Conservation (phyloP, 1,140 invertebrate genomes). For the Microplitis demolitor region DNA sequence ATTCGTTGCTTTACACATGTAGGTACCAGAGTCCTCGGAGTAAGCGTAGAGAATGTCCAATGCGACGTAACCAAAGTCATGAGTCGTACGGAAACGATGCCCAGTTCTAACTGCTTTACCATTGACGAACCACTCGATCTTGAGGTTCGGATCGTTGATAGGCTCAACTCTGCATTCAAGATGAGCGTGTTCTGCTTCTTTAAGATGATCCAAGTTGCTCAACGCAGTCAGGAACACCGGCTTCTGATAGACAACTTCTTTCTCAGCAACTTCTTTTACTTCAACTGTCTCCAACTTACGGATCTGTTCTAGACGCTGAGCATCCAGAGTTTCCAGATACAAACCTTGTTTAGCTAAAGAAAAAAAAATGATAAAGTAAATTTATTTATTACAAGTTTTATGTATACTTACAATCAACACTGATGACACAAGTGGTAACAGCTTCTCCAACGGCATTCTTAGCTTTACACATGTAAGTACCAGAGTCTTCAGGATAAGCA, state of each 20-base stretch:
- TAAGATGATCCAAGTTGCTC: slow-evolving; percentile 81
- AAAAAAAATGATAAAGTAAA: slow-evolving; percentile 32
- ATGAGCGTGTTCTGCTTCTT: slow-evolving; percentile 91
- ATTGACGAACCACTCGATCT: slow-evolving; percentile 85
- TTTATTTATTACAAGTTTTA: slow-evolving; percentile 14
- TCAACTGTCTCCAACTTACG: slow-evolving; percentile 84
- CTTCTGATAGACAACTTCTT: slow-evolving; percentile 78
- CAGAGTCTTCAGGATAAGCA: slow-evolving; percentile 92
- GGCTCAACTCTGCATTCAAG: slow-evolving; percentile 95
- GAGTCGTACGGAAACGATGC: slow-evolving; percentile 88
- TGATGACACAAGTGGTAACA: slow-evolving; percentile 85
- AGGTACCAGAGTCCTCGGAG: slow-evolving; percentile 92
- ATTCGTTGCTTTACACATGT: slow-evolving; percentile 94
- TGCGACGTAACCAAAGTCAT: slow-evolving; percentile 95
- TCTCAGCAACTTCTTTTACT: slow-evolving; percentile 74
- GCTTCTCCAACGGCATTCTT: slow-evolving; percentile 91
- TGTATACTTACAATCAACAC: slow-evolving; percentile 73
- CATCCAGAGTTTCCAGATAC: slow-evolving; percentile 86
- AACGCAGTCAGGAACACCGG: slow-evolving; percentile 87
- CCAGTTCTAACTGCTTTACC: slow-evolving; percentile 64
- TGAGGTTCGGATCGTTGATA: slow-evolving; percentile 92
- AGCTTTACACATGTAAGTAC: slow-evolving; percentile 94
- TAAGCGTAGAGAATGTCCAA: slow-evolving; percentile 94
- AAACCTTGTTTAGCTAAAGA: slow-evolving; percentile 79
- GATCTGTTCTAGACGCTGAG: slow-evolving; percentile 86